A percentile compares a stretch with the other conserved stretches of the same genome.
phyloP scores from a whole-genome alignment of 2,113 vertebrate genomes.

The Salvelinus sp. region DNA sequence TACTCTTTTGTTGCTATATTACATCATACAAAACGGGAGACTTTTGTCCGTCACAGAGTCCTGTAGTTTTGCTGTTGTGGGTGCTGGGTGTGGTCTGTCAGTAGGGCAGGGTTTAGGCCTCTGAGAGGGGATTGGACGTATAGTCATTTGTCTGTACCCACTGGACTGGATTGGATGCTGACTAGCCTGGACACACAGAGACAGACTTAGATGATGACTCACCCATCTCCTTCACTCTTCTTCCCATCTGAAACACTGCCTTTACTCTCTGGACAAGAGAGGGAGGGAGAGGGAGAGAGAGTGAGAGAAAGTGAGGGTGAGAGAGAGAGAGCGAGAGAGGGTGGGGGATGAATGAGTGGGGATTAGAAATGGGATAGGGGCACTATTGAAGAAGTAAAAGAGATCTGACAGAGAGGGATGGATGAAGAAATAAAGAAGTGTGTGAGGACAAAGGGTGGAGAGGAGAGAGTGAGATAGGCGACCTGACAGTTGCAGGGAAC shows the following conservation, averaged over 20 bases:
- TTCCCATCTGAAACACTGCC: constrained; percentile 48
- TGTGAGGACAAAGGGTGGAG: too few relatives aligned
- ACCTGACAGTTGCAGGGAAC: too few relatives aligned
- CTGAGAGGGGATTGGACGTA: constrained; percentile 37
- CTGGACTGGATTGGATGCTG: constrained; percentile 28
- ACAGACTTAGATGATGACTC: constrained; percentile 50
- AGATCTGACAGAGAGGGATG: constrained; percentile 24
- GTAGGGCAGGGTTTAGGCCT: constrained; percentile 41
- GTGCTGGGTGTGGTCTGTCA: constrained; percentile 20
- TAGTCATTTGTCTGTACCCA: too few relatives aligned
- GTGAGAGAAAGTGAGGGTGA: constrained; percentile 9
- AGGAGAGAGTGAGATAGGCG: too few relatives aligned
- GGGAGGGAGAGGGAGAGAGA: neutral
- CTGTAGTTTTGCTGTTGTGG: too few relatives aligned
- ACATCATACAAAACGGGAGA: constrained; percentile 37
- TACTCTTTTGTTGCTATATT: too few relatives aligned
- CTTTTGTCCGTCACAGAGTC: neutral
- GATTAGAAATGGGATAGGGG: constrained; percentile 44
- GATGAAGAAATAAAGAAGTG: too few relatives aligned
- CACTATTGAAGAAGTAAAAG: constrained; percentile 35
- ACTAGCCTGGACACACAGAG: neutral
- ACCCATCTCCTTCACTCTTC: constrained; percentile 62
- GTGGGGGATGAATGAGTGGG: constrained; percentile 33
- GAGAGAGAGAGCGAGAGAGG: constrained; percentile 12
- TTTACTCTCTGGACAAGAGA: constrained; percentile 48